Evolutionary conservation across 1,140 invertebrate species (phyloP).

Genomic region (Drosophila melanica): DNA sequence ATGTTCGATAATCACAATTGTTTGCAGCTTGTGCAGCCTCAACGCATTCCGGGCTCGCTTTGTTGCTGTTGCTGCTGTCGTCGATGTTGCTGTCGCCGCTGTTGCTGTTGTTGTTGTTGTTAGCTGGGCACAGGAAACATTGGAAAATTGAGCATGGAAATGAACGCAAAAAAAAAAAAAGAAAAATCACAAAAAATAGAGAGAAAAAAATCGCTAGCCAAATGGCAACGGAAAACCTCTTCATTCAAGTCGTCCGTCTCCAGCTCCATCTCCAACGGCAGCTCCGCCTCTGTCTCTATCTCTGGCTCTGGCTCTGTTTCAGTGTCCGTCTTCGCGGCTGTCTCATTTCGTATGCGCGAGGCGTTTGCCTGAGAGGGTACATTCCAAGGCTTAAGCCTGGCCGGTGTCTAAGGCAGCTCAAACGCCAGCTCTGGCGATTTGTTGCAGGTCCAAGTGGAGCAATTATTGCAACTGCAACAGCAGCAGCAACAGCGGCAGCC

Average conservation of each 20-base stretch:
- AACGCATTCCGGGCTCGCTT: constrained; percentile 66
- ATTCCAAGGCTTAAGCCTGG: constrained; percentile 51
- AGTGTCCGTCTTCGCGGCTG: constrained; percentile 36
- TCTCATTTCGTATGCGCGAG: constrained; percentile 77
- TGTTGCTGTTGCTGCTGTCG: constrained; percentile 54
- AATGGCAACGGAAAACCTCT: constrained; percentile 78
- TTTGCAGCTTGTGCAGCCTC: constrained; percentile 74
- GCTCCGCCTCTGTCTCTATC: background rate
- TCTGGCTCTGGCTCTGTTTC: constrained; percentile 12
- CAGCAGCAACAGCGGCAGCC: constrained; percentile 36
- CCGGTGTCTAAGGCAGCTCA: constrained; percentile 8
- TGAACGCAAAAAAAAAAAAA: constrained; percentile 59
- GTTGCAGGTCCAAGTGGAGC: constrained; percentile 52
- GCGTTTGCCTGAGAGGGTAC: constrained; percentile 52
- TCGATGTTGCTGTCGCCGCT: constrained; percentile 22
- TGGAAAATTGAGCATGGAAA: constrained; percentile 82
- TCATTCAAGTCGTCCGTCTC: constrained; percentile 66
- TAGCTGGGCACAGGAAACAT: constrained; percentile 77
- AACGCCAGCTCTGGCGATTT: constrained; percentile 35
- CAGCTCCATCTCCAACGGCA: background rate
- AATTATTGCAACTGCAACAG: constrained; percentile 46
- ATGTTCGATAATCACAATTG: constrained; percentile 80
- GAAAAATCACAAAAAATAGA: constrained; percentile 24
- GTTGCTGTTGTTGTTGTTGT: constrained; percentile 35
- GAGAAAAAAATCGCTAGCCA: constrained; percentile 63